Evolutionary conservation across 2,113 vertebrate species (phyloP), one percentile per base, ranked within the genome.

Genomic region (Diphyllodes magnificus): DNA sequence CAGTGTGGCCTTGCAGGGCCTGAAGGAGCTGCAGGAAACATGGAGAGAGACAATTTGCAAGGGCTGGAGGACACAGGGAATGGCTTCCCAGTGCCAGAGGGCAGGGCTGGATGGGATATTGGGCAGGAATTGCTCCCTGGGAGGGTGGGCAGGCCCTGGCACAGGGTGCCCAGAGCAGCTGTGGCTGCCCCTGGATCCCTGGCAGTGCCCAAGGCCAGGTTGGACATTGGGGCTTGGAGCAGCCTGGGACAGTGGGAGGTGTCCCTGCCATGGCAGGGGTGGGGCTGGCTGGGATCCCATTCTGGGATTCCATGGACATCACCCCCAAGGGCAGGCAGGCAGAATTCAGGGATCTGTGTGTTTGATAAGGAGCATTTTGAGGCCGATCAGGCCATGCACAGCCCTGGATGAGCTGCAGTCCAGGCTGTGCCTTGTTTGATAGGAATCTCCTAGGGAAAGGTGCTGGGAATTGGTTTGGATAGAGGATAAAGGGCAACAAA

Each of bases 221-320:
- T 85, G 82, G 70, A 28, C 47, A 42, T 0, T 35, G 25, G 56
- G 44, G n/a, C 13, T 71, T 9, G 47, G 68, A 82, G 45, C 56
- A 71, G 8, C 69, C 59, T 75, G 69, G 51, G 13, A 13, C 47
- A 60, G 39, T n/a, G 84, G 73, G 0, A 78, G 73, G 47, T 33
- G 73, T 53, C 73, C 56, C 56, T 78, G 84, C 72, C 54, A 17
- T 27, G 83, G 63, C 45, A 6, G 39, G 73, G 54, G 4, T 51
- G 64, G 39, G 0, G 4, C 1, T 11, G 49, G 75, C 0, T 13
- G 42, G 0, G 4, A 23, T 47, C 45, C 14, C 8, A 11, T 0
- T 37, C 14, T 8, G 11, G 15, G 11, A 42, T 44, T 61, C 30
- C 15, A 14, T 47, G 40, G 64, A 8, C 21, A 45, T 61, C 39